phyloP scores from a whole-genome alignment of 2,797 vertebrate genomes.

The Gambusia yucatana region DNA sequence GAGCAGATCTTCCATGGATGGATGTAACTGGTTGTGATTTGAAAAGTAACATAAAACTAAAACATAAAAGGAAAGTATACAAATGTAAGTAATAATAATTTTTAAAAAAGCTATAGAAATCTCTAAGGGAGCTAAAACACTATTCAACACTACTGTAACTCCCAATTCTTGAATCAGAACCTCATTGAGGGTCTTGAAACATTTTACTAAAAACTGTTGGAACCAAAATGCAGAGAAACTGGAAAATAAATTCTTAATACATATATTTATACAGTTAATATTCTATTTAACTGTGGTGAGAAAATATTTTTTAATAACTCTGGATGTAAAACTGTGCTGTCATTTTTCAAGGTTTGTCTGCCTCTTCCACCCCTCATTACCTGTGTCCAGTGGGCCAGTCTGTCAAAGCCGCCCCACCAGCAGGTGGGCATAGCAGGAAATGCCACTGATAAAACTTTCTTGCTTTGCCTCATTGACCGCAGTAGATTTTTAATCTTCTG shows the following conservation, averaged over 20 bases:
- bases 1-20: neutral
- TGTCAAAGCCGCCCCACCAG: constrained; percentile 5
- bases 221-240: neutral
- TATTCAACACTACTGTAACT: neutral
- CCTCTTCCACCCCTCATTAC: constrained; percentile 20
- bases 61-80: neutral
- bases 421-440: neutral
- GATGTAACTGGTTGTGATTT: neutral
- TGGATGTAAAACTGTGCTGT: neutral
- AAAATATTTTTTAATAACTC: neutral
- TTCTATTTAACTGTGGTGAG: neutral
- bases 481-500: constrained; percentile 2
- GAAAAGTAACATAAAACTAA: neutral
- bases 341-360: neutral
- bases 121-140: neutral
- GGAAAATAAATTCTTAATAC: neutral
- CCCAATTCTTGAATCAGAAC: neutral
- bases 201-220: neutral
- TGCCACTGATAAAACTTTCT: neutral
- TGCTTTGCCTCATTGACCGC: constrained; percentile 6
- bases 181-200: neutral
- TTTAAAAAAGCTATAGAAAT: neutral
- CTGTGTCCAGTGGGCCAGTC: constrained; percentile 2
- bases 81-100: neutral
- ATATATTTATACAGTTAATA: neutral